Base-by-base conservation (phyloP, 2,888 invertebrate species). In the Harpagoxenus sublaevis region DNA sequence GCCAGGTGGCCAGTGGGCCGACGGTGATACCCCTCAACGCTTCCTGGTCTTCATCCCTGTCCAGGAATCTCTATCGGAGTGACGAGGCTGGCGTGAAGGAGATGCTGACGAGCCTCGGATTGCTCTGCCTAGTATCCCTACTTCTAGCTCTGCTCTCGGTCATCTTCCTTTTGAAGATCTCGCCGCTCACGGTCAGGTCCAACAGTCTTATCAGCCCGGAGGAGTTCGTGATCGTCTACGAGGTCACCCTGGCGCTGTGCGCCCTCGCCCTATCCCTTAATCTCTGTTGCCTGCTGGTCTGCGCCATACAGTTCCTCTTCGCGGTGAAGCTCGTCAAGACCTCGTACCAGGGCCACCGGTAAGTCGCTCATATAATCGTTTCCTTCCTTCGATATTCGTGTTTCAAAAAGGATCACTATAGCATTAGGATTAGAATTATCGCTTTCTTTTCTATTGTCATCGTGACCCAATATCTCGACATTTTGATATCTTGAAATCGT, bases 281-380 rank as follows among this genome's bases (percentile, higher is more conserved):
- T 95, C 96, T 99, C 87, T 98, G 98, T 96, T 99, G 99, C 95
- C 96, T 99, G 86, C 96, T 99, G 92, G 98, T 99, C 93, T 99
- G 99, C 96, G 98, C 98, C 92, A 98, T 98, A 94, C 99, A 99
- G 96, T 98, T 98, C 96, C 96, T 98, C 94, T 98, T 99, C 95
- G 98, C 98, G 70, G 98, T 99, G 90, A 98, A 98, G 96, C 96
- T 99, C 95, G 97, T 98, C 93, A 97, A 98, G 94, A 97, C 98
- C 77, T 97, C 98, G 84, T 97, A 98, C 93, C 94, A 94, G 85
- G 94, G 94, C 86, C 91, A 94, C 86, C 91, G 95, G 95, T 95
- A 88, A 95, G 89, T 89, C 45, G 1, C 18, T 48, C 35, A 3
- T 63, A 15, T 63, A 15, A 18, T 39, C 15, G 3, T 68, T 31